Conservation (phyloP, 2,113 vertebrate genomes). For the Glaucidium brasilianum region DNA sequence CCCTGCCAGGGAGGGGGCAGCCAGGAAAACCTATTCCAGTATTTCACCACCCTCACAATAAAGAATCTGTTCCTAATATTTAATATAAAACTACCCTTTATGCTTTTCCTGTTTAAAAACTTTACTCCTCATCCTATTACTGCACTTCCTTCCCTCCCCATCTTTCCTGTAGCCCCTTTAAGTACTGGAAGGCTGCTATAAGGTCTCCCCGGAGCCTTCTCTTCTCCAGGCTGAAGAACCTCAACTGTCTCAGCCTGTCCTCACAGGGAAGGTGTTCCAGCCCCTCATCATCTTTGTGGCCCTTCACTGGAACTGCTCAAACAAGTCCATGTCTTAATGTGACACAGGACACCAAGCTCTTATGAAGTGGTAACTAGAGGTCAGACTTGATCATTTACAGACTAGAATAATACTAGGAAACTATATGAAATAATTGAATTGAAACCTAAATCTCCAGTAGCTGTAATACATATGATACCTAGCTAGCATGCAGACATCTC, state of each 20-base stretch:
- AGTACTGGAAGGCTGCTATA: background rate
- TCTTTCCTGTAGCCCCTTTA: background rate
- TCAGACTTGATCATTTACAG: background rate
- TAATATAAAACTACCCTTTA: background rate
- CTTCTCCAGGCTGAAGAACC: background rate
- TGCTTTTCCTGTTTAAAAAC: background rate
- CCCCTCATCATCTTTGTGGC: background rate
- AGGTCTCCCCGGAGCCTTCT: background rate
- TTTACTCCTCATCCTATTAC: background rate
- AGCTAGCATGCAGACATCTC: background rate
- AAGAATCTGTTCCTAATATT: background rate
- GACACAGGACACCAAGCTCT: background rate
- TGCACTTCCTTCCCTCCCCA: rapidly evolving
- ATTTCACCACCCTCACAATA: background rate
- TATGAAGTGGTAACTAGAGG: background rate
- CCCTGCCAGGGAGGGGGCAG: rapidly evolving
- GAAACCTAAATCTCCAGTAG: background rate
- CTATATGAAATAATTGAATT: background rate
- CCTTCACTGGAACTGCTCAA: background rate
- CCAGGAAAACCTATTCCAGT: background rate
- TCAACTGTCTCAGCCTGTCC: background rate
- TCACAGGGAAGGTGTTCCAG: background rate
- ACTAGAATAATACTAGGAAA: background rate
- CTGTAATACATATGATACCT: background rate
- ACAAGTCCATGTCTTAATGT: background rate